These are phyloP conservation scores for Montipora capitata DNA, from an alignment of 92 coral and sea anemone genomes.

Conservation along the genomic window DNA sequence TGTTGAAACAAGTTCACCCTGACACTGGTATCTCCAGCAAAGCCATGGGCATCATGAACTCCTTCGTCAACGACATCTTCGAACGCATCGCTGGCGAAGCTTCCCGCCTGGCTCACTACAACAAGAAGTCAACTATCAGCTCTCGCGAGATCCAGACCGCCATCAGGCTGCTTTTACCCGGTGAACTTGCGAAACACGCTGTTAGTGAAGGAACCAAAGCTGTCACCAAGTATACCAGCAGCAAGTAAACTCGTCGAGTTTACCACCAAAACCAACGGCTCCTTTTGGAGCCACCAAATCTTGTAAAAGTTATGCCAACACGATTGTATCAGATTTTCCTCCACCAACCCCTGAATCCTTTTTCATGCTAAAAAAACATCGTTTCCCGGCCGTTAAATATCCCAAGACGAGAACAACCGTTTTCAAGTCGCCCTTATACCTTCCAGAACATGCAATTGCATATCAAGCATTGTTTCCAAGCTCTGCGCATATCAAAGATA, in stretches of 20 bases:
- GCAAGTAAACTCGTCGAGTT: conserved; percentile 82
- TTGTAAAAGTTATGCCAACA: conserved; percentile 11
- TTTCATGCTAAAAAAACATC: no score
- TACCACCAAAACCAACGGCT: conserved; percentile 75
- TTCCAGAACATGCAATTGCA: no score
- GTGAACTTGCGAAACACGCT: conserved; percentile 92
- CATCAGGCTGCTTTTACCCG: conserved; percentile 82
- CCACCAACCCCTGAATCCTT: background rate
- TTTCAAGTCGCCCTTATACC: no score
- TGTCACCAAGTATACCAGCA: conserved; percentile 93
- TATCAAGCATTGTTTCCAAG: no score
- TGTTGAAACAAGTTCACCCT: conserved; percentile 93
- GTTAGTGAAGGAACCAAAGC: conserved; percentile 89
- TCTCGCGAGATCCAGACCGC: conserved; percentile 94
- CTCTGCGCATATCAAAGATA: no score
- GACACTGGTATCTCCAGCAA: conserved; percentile 97
- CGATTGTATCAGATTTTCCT: background rate
- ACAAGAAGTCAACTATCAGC: conserved; percentile 93
- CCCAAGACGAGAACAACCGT: no score
- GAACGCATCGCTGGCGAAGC: conserved; percentile 90
- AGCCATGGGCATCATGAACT: conserved; percentile 96
- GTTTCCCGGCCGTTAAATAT: no score
- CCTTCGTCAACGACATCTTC: conserved; percentile 92
- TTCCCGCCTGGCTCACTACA: conserved; percentile 92
- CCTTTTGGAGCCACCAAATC: conserved; percentile 89